Evolutionary conservation across 1,140 invertebrate species (phyloP).

Genomic region (Mesaphorura yosii): DNA sequence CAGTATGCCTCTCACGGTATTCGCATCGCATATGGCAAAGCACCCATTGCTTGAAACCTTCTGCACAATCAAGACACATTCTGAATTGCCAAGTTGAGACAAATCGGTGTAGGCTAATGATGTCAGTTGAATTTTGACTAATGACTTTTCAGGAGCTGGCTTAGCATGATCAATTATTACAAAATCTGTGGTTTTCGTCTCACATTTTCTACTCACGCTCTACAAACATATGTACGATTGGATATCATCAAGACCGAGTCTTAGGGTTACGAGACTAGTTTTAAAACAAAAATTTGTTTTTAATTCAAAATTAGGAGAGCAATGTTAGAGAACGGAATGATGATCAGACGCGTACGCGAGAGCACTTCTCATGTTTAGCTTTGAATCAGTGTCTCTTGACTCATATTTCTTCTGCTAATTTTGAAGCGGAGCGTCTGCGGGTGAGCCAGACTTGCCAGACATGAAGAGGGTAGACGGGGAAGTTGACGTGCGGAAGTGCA

Average conservation of each 20-base stretch:
- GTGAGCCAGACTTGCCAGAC: not conserved
- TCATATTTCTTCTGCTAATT: too few species aligned
- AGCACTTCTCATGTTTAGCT: not conserved
- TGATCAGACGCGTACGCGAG: too few species aligned
- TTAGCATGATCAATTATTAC: conserved; percentile 23
- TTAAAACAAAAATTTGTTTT: too few species aligned
- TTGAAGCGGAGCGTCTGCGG: too few species aligned
- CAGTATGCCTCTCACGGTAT: not conserved
- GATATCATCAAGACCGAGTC: too few species aligned
- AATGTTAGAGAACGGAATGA: too few species aligned
- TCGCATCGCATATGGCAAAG: not conserved
- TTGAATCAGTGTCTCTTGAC: not conserved
- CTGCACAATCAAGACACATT: not conserved
- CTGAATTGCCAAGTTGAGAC: conserved; percentile 2
- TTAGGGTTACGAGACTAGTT: too few species aligned
- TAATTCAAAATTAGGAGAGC: too few species aligned
- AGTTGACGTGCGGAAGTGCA: too few species aligned
- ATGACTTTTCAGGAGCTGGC: conserved; percentile 21
- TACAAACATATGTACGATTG: not conserved
- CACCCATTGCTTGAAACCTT: not conserved
- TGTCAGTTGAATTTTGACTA: conserved; percentile 21
- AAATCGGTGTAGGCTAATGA: conserved; percentile 24
- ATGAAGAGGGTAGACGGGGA: too few species aligned
- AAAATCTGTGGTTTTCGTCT: not conserved
- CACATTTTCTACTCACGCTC: not conserved